Evolutionary conservation across 2,888 invertebrate genomes (phyloP), one percentile per base, ranked within the genome.

Genomic region (Cataglyphis rosenhaueri): DNA sequence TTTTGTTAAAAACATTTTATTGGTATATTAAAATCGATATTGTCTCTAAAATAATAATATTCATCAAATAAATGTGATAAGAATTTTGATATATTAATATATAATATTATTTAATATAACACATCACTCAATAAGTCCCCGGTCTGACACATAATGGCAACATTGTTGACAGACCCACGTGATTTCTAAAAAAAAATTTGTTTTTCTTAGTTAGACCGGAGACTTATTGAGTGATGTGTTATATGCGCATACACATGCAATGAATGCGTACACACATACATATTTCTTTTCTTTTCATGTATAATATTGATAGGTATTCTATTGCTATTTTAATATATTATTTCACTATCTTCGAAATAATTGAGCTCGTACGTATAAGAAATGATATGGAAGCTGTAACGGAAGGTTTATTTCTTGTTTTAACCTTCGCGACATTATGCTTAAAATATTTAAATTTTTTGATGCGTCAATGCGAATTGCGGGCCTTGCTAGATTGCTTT

Each of bases 331-430:
- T 86, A 35, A 87, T 91, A 44, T 68, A 85, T n/a, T 84, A 88
- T 12, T 89, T 89, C 55, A 91, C 91, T 0, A 52, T 91, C 52
- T 87, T 85, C 29, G 90, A 91, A 75, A 71, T 92, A 41, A 62
- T 91, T 8, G 86, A 90, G 10, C 81, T 92, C 10, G n/a, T 91
- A 5, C 61, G 82, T 0, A 86, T 84, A 6, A 86, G 86, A 3
- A 82, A 86, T 21, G 81, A 90, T 74, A 78, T 91, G 57, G 89
- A 91, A 25, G 88, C 87, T n/a, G 84, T 92, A 18, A 88, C 89
- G 2, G 89, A 88, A 21, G 87, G 85, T 84, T 88, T 91, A 8
- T 92, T 91, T 35, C 85, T 92, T 83, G 76, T 87, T 38, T 82
- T 91, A 6, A 90, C 91, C 12, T 85, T 38, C n/a, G 10, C 84